These are phyloP conservation scores for Cyprinodon brontotheroides DNA, from an alignment of 2,113 vertebrate genomes.

Conservation along the genomic window DNA sequence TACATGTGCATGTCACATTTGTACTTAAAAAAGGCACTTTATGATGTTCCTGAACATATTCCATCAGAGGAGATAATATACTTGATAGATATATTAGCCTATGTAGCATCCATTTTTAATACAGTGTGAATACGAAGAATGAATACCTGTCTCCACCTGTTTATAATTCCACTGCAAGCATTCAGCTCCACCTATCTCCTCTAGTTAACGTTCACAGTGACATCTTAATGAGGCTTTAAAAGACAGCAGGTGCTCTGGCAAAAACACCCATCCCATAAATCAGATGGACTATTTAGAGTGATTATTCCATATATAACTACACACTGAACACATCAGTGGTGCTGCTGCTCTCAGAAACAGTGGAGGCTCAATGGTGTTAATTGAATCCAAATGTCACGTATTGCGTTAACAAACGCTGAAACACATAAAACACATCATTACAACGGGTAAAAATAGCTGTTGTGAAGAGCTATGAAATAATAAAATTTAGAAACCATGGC, in stretches of 20 bases:
- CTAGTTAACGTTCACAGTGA: not conserved
- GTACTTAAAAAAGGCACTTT: not conserved
- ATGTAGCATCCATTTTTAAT: not conserved
- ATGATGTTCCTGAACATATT: slow-evolving; percentile 8
- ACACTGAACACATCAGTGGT: too few species aligned
- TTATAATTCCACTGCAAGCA: not conserved
- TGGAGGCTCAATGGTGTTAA: too few species aligned
- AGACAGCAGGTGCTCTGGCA: not conserved
- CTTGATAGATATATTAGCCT: slow-evolving; percentile 3
- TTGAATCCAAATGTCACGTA: too few species aligned
- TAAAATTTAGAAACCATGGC: too few species aligned
- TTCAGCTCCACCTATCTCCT: not conserved
- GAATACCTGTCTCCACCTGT: not conserved
- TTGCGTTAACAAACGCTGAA: too few species aligned
- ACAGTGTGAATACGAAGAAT: not conserved
- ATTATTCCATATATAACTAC: not conserved
- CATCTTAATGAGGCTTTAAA: slow-evolving; percentile 4
- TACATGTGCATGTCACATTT: not conserved
- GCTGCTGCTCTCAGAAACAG: too few species aligned
- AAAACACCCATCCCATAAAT: not conserved
- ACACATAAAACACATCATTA: too few species aligned
- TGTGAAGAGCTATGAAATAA: too few species aligned
- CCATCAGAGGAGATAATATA: not conserved
- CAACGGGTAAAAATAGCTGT: too few species aligned
- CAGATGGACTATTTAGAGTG: not conserved